These are phyloP conservation scores for Manacus vitellinus DNA, from an alignment of 2,113 vertebrate genomes.

Conservation along the genomic window DNA sequence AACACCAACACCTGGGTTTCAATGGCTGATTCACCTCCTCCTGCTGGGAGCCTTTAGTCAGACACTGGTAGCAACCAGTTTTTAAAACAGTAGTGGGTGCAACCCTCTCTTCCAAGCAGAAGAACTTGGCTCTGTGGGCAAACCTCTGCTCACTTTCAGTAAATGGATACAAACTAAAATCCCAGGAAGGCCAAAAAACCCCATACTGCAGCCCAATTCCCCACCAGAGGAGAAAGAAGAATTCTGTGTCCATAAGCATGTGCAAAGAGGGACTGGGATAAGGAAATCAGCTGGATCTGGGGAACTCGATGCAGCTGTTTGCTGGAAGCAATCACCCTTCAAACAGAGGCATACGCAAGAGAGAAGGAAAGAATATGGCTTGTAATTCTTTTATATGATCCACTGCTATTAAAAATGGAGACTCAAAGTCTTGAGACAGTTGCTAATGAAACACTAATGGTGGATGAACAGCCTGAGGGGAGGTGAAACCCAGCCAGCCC, in stretches of 20 bases:
- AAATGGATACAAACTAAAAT: neutral
- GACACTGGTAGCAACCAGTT: neutral
- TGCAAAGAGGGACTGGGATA: neutral
- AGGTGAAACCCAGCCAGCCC: neutral
- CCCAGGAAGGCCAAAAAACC: neutral
- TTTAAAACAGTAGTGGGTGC: neutral
- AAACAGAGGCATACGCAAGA: neutral
- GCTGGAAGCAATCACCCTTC: neutral
- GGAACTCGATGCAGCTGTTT: neutral
- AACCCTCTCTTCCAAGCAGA: neutral
- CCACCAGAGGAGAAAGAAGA: neutral
- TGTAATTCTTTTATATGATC: neutral
- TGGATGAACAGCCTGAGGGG: neutral
- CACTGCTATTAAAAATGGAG: neutral
- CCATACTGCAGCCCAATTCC: neutral
- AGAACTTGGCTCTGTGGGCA: neutral
- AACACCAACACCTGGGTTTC: neutral
- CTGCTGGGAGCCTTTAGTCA: neutral
- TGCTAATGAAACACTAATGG: neutral
- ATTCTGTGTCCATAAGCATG: neutral
- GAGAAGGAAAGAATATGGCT: constrained; percentile 3
- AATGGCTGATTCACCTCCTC: neutral
- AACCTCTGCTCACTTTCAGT: neutral
- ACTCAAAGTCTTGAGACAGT: neutral
- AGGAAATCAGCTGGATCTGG: neutral